phyloP scores from a whole-genome alignment of 2,888 invertebrate species.

The Dinocampus coccinellae region DNA sequence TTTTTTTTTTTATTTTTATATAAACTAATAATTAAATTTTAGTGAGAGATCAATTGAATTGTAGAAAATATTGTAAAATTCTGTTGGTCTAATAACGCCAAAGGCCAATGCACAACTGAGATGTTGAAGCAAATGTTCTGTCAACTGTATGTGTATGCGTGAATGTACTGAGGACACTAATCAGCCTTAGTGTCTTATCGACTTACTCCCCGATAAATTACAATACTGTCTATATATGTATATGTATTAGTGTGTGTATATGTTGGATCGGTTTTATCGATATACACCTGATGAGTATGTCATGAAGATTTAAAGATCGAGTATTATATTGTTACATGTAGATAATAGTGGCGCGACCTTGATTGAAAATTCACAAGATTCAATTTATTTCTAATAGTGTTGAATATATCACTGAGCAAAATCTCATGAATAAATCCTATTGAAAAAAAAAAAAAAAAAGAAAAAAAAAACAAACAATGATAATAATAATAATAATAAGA shows the following conservation, averaged over 20 bases:
- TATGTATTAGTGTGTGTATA: no score
- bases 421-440: background rate
- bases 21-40: no score
- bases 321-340: background rate
- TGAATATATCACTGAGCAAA: background rate
- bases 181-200: slow-evolving; percentile 32
- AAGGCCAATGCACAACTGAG: slow-evolving; percentile 21
- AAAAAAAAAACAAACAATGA: no score
- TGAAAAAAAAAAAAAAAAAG: no score
- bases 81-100: background rate
- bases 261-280: background rate
- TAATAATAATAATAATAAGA: no score
- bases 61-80: background rate
- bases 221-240: no score
- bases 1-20: no score
- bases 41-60: no score
- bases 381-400: background rate
- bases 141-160: background rate
- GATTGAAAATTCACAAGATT: background rate
- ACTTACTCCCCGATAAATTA: slow-evolving; percentile 19
- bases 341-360: background rate
- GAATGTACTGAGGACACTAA: slow-evolving; percentile 30
- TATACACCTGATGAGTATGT: slow-evolving; percentile 16
- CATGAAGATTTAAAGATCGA: background rate
- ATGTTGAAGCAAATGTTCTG: slow-evolving; percentile 1